A percentile compares a stretch with the other conserved stretches of the same genome.
Conservation (phyloP, 2,797 vertebrate species). For the Microtus obscurus region DNA sequence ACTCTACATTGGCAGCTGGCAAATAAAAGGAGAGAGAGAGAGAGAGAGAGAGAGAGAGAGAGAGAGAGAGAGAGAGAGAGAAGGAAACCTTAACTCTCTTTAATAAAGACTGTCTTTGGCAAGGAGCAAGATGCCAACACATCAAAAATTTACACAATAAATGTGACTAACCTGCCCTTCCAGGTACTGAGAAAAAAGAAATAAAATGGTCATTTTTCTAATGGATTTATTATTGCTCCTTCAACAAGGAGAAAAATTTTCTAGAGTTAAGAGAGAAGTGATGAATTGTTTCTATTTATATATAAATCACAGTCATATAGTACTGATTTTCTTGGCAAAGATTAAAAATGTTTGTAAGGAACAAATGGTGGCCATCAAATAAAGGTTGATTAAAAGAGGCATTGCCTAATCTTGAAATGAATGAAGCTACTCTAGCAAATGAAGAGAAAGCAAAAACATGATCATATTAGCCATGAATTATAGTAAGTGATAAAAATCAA, state of each 20-base stretch:
- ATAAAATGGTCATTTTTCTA: not conserved
- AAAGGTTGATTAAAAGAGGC: not conserved
- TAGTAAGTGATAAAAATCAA: not conserved
- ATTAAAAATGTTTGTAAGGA: too few species aligned
- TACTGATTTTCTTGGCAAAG: too few species aligned
- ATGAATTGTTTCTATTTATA: not conserved
- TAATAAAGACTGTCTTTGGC: not conserved
- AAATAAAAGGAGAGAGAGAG: not conserved
- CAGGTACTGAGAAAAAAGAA: not conserved
- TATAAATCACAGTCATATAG: not conserved
- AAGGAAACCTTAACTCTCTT: not conserved
- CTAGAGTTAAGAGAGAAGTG: not conserved
- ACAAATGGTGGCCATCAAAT: not conserved
- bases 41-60: too few species aligned
- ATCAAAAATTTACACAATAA: not conserved
- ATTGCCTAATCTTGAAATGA: not conserved
- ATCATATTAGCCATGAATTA: not conserved
- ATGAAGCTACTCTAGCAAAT: not conserved
- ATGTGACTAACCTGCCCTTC: not conserved
- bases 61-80: not conserved
- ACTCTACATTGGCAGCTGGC: not conserved
- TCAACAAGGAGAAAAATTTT: not conserved
- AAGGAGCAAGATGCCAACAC: not conserved
- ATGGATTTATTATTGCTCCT: not conserved
- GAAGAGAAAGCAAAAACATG: not conserved